phyloP scores from a whole-genome alignment of 2,888 invertebrate genomes.

The Drosophila niveifrons region DNA sequence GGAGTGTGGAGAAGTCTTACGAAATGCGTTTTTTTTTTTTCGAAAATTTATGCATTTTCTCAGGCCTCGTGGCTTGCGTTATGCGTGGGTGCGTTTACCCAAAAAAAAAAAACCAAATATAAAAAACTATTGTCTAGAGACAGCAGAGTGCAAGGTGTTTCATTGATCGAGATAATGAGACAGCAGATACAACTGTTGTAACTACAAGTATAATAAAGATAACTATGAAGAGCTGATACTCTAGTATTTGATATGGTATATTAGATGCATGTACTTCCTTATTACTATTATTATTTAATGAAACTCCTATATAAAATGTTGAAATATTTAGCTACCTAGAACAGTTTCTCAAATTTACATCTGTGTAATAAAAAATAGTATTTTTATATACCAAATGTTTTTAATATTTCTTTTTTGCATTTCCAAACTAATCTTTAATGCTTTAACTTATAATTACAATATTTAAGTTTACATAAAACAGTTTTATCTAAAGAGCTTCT shows the following conservation, averaged over 20 bases:
- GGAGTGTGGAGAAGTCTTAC: slow-evolving; percentile 13
- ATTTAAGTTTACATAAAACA: no score
- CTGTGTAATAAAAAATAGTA: no score
- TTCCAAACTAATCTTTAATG: no score
- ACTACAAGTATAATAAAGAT: neutral
- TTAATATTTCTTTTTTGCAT: no score
- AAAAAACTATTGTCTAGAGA: neutral
- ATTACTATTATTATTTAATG: no score
- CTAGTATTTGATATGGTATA: neutral
- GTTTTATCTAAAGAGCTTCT: no score
- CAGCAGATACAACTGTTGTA: neutral
- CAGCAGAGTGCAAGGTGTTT: slow-evolving; percentile 61
- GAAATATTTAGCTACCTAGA: no score
- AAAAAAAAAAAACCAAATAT: neutral
- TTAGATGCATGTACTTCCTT: neutral
- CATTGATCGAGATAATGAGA: slow-evolving; percentile 60
- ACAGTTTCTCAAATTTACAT: no score
- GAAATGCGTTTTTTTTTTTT: slow-evolving; percentile 18
- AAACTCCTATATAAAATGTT: no score
- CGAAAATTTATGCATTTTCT: slow-evolving; percentile 62
- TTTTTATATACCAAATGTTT: no score
- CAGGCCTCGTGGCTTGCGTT: slow-evolving; percentile 43
- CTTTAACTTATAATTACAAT: no score
- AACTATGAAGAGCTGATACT: neutral
- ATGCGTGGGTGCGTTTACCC: slow-evolving; percentile 51